These are phyloP conservation scores for Eulithis prunata DNA, from an alignment of 2,888 invertebrate species.

Conservation along the genomic window DNA sequence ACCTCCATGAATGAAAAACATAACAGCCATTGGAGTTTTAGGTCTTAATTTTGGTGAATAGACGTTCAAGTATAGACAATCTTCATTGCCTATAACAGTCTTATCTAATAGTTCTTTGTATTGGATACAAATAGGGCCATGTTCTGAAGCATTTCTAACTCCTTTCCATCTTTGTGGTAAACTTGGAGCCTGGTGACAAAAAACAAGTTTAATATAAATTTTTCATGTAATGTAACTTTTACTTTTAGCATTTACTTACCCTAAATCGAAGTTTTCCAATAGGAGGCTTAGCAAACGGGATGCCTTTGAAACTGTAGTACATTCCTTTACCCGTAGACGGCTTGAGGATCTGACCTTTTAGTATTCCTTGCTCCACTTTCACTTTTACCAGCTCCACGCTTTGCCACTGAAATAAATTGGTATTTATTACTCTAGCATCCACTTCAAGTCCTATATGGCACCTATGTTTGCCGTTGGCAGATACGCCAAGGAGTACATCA, in stretches of 20 bases:
- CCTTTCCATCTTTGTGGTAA: conserved; percentile 7
- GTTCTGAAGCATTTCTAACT: conserved; percentile 14
- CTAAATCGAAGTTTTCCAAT: conserved; percentile 17
- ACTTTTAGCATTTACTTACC: conserved; percentile 1
- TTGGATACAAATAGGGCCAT: conserved; percentile 15
- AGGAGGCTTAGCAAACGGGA: conserved; percentile 12
- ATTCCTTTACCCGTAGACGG: neutral
- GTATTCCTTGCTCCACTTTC: conserved; percentile 12
- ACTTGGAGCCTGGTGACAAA: conserved; percentile 1
- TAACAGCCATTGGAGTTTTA: conserved; percentile 60
- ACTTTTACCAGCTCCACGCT: conserved; percentile 3
- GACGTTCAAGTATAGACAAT: conserved; percentile 15
- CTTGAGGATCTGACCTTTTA: conserved; percentile 9
- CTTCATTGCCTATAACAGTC: conserved; percentile 11
- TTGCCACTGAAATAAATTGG: conserved; percentile 2
- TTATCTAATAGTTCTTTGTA: neutral
- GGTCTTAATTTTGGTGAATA: conserved; percentile 42
- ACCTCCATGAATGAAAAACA: conserved; percentile 77
- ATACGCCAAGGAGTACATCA: too few species aligned
- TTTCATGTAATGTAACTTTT: too few species aligned
- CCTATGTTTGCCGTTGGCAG: too few species aligned
- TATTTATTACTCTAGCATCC: too few species aligned
- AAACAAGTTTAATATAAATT: neutral
- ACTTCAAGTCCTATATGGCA: too few species aligned
- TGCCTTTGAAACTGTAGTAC: conserved; percentile 12